These are phyloP conservation scores for Trissonchulus sp. DNA, from an alignment of 2,888 invertebrate genomes.

Conservation along the genomic window DNA sequence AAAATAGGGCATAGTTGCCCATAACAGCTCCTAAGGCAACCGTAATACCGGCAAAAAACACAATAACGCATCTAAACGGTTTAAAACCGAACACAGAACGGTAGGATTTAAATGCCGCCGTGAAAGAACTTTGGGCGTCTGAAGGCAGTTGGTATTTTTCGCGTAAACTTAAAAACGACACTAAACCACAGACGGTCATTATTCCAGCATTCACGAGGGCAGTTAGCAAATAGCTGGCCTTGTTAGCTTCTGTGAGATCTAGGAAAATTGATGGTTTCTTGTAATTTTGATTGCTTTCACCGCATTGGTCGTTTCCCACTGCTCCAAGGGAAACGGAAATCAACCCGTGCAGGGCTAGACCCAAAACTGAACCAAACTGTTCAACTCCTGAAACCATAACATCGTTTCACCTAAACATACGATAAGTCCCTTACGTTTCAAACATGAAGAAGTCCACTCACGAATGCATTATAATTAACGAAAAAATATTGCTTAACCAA, in stretches of 20 bases:
- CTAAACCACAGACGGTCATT: neutral
- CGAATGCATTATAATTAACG: too few species aligned
- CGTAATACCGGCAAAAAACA: neutral
- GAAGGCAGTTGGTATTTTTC: neutral
- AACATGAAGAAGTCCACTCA: too few species aligned
- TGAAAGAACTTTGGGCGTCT: neutral
- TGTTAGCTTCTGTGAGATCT: neutral
- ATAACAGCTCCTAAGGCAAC: neutral
- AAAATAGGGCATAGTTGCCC: conserved; percentile 23
- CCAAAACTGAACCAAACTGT: neutral
- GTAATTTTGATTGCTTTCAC: too few species aligned
- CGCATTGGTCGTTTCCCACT: neutral
- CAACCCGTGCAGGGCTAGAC: neutral
- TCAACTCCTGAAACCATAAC: neutral
- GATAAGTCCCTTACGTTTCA: too few species aligned
- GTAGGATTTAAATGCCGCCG: neutral
- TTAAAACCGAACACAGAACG: neutral
- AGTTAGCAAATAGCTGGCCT: neutral
- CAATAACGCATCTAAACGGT: neutral
- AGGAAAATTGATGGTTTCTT: neutral
- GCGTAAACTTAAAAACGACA: neutral
- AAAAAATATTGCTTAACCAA: too few species aligned
- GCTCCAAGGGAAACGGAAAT: neutral
- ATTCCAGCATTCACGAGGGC: neutral
- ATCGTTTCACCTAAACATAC: too few species aligned